Base-by-base conservation (phyloP, 2,888 invertebrate species). In the Xestia xanthographa region DNA sequence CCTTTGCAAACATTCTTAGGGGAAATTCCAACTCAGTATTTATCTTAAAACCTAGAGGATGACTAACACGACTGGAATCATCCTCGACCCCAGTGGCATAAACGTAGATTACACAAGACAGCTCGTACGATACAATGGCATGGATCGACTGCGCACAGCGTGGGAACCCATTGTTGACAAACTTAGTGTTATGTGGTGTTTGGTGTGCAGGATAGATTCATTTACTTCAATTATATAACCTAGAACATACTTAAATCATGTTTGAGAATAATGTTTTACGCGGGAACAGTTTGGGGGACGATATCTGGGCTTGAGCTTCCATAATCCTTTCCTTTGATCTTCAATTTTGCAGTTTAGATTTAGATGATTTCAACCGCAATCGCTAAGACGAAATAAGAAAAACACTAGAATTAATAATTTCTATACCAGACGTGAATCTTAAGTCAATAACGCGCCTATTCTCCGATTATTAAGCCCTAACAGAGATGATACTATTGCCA, bases 81-180 rank as follows among this genome's bases (percentile, higher is more conserved):
- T 66, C 71, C 29, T 65, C 29, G 50, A 68, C 58, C 71, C n/a
- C 41, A 60, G 9, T 12, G 73, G 26, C 22, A 81, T 45, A 74
- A 17, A 69, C 38, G 41, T 66, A 58, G 17, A 58, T 82, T 69
- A 41, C 62, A 74, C 56, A 71, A 69, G 72, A 45, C 60, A 38
- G 45, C n/a, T 41, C 38, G 62, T 74, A 66, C 71, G 45, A 85
- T 53, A 83, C 83, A 83, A 83, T 82, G 66, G 86, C 78, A 58
- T 29, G 73, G 50, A 58, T 67, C 58, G 74, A 69, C 63, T 26
- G 26, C 29, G 53, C 56, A 53, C 67, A 41, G 45, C 86, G 83
- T 83, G 83, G 83, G 86, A 83, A 83, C 72, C 26, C n/a, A 82
- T 82, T 82, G 74, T 85, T 53, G 34, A 60, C 20, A 56, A 53